phyloP scores from a whole-genome alignment of 2,888 invertebrate genomes.

The Cantharis flavilabris region DNA sequence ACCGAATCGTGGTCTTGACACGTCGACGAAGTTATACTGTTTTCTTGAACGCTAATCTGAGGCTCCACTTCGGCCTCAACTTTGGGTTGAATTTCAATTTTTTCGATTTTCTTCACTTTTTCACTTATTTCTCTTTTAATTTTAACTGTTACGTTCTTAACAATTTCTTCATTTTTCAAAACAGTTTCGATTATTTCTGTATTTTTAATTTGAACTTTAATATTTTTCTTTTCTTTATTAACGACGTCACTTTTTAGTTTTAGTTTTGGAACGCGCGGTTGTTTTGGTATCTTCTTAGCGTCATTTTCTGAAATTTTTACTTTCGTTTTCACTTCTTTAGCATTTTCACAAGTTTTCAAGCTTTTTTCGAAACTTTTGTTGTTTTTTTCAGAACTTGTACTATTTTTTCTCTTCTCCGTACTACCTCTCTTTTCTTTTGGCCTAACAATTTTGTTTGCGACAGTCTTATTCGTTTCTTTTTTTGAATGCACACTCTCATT shows the following conservation, averaged over 20 bases:
- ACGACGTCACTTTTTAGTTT: background rate
- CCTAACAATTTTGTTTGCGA: background rate
- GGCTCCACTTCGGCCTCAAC: background rate
- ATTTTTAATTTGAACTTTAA: background rate
- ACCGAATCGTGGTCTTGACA: slow-evolving; percentile 12
- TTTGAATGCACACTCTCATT: background rate
- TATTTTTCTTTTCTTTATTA: background rate
- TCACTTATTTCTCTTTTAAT: background rate
- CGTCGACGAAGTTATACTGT: slow-evolving; percentile 26
- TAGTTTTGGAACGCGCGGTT: background rate
- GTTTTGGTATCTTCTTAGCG: background rate
- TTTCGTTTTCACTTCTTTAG: background rate
- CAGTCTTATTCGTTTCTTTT: background rate
- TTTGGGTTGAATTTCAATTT: background rate
- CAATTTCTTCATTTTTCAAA: background rate
- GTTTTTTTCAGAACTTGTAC: background rate
- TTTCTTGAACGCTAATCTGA: slow-evolving; percentile 20
- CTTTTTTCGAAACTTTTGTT: background rate
- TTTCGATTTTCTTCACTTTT: background rate
- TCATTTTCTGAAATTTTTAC: background rate
- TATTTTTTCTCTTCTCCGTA: background rate
- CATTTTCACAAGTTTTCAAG: background rate
- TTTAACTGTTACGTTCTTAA: background rate
- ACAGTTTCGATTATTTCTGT: background rate
- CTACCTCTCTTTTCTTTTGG: background rate